Evolutionary conservation across 2,113 vertebrate genomes (phyloP).

Genomic region (Rhinolophus ferrumequinum): DNA sequence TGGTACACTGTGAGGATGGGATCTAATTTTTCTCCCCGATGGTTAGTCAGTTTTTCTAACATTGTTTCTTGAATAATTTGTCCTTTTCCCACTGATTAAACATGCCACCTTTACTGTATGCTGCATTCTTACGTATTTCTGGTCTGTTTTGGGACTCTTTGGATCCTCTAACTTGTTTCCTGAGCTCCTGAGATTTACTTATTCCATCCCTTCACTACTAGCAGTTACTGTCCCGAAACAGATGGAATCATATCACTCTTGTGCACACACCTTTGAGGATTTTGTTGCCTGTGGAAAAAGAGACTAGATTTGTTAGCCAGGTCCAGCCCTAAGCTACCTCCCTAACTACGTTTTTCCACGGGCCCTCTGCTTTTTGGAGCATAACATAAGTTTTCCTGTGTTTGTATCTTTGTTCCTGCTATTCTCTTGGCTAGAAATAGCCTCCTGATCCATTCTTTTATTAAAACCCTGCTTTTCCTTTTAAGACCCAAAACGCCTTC

Average conservation of each 20-base stretch:
- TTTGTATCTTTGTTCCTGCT: constrained; percentile 14
- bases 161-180: not conserved
- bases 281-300: not conserved
- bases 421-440: constrained; percentile 42
- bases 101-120: not conserved
- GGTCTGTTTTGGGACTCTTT: not conserved
- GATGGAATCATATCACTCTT: not conserved
- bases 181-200: not conserved
- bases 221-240: not conserved
- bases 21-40: not conserved
- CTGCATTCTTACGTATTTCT: not conserved
- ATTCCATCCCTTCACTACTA: not conserved
- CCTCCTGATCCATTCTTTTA: not conserved
- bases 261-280: not conserved
- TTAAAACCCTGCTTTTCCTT: constrained; percentile 44
- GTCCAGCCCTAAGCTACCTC: not conserved
- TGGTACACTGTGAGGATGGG: not conserved
- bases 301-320: constrained; percentile 16
- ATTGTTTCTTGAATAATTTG: constrained; percentile 2
- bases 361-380: constrained; percentile 15
- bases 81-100: not conserved
- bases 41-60: constrained; percentile 20
- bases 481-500: not conserved
- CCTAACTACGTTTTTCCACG: not conserved
- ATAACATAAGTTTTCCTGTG: constrained; percentile 17